Conservation (phyloP, 2,113 vertebrate species). For the Muntiacus muntjak region DNA sequence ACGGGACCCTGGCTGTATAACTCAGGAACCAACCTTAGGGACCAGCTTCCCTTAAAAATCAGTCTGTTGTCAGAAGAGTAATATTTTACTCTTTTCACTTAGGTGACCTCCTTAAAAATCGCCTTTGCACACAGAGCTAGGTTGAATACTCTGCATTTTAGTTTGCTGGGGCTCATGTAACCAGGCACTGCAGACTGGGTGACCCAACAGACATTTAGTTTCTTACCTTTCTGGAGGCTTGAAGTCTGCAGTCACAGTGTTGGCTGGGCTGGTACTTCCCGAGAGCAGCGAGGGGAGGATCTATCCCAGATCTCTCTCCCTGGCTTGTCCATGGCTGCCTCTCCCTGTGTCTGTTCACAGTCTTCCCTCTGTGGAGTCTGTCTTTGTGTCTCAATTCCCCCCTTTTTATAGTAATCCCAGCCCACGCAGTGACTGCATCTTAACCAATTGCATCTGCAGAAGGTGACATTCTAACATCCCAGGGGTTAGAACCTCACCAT, state of each 20-base stretch:
- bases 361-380: background rate
- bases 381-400: background rate
- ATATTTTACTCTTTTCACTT: background rate
- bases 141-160: rapidly evolving
- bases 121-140: background rate
- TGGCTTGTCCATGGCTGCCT: background rate
- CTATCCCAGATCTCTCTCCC: background rate
- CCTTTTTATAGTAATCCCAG: background rate
- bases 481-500: background rate
- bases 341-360: rapidly evolving
- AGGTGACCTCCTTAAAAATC: no score
- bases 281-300: background rate
- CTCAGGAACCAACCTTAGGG: background rate
- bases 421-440: background rate
- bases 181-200: no score
- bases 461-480: background rate
- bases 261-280: background rate
- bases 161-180: background rate
- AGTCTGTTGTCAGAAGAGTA: background rate
- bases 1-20: background rate
- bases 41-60: background rate
- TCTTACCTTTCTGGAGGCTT: background rate
- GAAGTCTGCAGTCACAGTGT: background rate
- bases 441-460: background rate
- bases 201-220: no score